Evolutionary conservation across 2,888 invertebrate genomes (phyloP).

Genomic region (Rhyacophila evoluta): DNA sequence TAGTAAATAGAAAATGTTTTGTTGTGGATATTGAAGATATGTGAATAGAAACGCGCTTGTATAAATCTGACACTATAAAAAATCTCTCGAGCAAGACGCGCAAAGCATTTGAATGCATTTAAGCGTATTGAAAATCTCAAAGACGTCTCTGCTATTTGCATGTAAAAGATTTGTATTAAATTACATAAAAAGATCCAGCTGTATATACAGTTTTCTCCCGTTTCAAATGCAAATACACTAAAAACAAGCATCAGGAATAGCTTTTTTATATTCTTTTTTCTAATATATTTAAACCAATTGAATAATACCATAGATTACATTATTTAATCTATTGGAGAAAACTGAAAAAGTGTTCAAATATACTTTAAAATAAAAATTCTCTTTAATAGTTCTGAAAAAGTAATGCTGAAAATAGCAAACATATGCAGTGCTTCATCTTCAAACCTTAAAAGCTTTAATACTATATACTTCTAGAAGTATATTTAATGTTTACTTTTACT

Average conservation of each 20-base stretch:
- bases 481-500: too few relatives aligned
- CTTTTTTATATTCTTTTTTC: not conserved
- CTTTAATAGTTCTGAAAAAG: too few relatives aligned
- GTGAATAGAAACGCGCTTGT: not conserved
- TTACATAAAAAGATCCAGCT: constrained; percentile 15
- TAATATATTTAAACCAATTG: not conserved
- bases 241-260: not conserved
- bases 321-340: too few relatives aligned
- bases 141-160: constrained; percentile 40
- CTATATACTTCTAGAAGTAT: too few relatives aligned
- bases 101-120: constrained; percentile 22
- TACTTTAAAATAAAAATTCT: too few relatives aligned
- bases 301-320: constrained; percentile 28
- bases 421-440: too few relatives aligned
- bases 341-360: too few relatives aligned
- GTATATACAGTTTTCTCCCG: constrained; percentile 11
- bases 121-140: constrained; percentile 38
- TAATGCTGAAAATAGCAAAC: too few relatives aligned
- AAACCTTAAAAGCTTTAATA: too few relatives aligned
- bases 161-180: constrained; percentile 36
- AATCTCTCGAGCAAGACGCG: not conserved
- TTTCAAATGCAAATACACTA: constrained; percentile 41
- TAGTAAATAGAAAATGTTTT: too few relatives aligned
- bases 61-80: not conserved
- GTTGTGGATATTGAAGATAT: too few relatives aligned